Conservation (phyloP, 2,797 vertebrate species). For the Liparis tanakae region DNA sequence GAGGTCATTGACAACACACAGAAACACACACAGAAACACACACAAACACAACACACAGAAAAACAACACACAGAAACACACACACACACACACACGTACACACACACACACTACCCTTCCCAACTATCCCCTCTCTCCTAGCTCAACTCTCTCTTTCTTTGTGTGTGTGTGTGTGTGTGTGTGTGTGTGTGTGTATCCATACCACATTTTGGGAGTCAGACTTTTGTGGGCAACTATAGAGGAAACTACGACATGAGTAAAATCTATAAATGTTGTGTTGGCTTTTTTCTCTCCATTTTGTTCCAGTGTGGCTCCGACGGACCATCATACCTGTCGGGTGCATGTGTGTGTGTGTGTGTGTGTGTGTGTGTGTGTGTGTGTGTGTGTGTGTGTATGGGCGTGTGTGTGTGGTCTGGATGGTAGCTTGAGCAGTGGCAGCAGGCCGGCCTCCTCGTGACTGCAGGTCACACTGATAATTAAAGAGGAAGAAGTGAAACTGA, state of each 20-base stretch:
- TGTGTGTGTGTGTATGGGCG: too few relatives aligned
- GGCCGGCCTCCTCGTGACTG: conserved; percentile 26
- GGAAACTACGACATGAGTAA: conserved; percentile 12
- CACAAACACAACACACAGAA: conserved; percentile 48
- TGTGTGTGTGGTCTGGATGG: conserved; percentile 24
- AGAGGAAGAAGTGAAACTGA: conserved; percentile 16
- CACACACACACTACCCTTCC: conserved; percentile 44
- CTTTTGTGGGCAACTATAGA: conserved; percentile 5
- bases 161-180: conserved; percentile 15
- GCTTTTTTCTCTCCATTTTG: conserved; percentile 30
- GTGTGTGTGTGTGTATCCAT: conserved; percentile 24
- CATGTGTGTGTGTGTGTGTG: conserved; percentile 10
- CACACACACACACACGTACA: conserved; percentile 55
- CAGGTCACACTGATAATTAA: conserved; percentile 35
- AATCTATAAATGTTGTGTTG: conserved; percentile 16
- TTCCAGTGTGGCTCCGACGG: conserved; percentile 21
- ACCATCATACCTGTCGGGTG: conserved; percentile 32
- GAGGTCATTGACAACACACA: conserved; percentile 64
- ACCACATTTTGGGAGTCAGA: conserved; percentile 38
- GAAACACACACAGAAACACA: conserved; percentile 52
- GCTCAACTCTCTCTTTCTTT: not conserved
- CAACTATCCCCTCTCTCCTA: conserved; percentile 20
- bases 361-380: too few relatives aligned
- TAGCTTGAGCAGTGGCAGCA: conserved; percentile 44
- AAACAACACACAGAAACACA: conserved; percentile 53